These are phyloP conservation scores for Cottoperca gobio DNA, from an alignment of 2,797 vertebrate species.

Conservation along the genomic window DNA sequence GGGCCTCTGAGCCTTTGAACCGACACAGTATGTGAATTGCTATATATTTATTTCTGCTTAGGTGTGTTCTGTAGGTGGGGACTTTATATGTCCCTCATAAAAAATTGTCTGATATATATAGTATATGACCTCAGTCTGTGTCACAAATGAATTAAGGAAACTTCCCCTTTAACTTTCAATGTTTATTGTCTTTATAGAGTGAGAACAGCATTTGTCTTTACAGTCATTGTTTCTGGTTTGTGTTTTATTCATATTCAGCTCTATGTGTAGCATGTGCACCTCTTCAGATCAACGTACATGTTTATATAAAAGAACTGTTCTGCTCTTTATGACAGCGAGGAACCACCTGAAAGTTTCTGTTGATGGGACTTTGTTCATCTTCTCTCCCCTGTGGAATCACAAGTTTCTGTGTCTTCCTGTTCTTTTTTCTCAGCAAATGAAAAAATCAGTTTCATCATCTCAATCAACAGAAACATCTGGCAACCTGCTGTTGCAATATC, in stretches of 20 bases:
- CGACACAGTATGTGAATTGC: neutral
- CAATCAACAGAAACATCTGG: neutral
- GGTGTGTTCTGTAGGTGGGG: neutral
- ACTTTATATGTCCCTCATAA: neutral
- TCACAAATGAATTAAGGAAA: neutral
- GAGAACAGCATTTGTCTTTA: neutral
- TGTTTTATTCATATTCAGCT: constrained; percentile 6
- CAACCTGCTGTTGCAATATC: neutral
- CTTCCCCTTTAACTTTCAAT: neutral
- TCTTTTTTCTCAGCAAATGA: constrained; percentile 3
- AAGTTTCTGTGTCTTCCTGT: neutral
- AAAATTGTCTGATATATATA: neutral
- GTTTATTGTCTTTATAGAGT: neutral
- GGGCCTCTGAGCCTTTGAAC: neutral
- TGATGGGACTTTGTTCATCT: neutral
- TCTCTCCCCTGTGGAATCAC: neutral
- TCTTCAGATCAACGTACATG: neutral
- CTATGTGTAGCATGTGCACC: neutral
- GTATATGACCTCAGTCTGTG: neutral
- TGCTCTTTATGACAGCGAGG: neutral
- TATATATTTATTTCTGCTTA: constrained; percentile 14
- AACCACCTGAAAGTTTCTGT: constrained; percentile 3
- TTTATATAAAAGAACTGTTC: neutral
- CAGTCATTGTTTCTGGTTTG: neutral
- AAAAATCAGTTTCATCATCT: neutral